Conservation (phyloP, 2,888 invertebrate species). For the Linhomoeus sp. region DNA sequence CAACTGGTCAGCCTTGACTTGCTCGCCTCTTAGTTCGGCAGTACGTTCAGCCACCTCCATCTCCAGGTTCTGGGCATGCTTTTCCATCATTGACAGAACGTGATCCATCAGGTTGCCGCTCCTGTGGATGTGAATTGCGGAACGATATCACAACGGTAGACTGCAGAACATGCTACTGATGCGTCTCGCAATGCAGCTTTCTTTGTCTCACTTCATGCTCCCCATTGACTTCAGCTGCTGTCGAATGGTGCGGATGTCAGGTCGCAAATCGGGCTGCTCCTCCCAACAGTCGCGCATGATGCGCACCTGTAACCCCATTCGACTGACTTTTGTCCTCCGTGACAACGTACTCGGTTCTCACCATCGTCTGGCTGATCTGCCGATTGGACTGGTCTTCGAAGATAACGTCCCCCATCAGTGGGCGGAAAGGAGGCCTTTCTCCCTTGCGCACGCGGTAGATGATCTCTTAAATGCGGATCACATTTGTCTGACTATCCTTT, state of each 20-base stretch:
- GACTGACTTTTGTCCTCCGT: too few species aligned
- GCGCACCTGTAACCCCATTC: neutral
- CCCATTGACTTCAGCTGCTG: neutral
- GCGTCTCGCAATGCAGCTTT: too few species aligned
- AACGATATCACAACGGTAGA: too few species aligned
- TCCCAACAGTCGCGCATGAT: conserved; percentile 3
- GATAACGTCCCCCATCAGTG: neutral
- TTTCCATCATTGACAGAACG: conserved; percentile 6
- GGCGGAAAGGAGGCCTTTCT: conserved; percentile 6
- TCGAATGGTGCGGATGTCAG: neutral
- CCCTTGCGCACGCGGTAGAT: neutral
- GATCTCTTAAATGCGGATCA: neutral
- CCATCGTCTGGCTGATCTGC: too few species aligned
- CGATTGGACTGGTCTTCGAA: neutral
- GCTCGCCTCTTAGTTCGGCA: conserved; percentile 1
- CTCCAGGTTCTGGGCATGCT: conserved; percentile 2
- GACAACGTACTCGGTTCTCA: too few species aligned
- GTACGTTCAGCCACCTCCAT: neutral
- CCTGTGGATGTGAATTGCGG: too few species aligned
- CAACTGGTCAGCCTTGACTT: conserved; percentile 2
- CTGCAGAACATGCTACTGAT: too few species aligned
- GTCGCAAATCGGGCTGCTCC: conserved; percentile 1
- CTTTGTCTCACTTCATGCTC: neutral
- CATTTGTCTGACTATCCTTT: too few species aligned
- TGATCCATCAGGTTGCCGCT: conserved; percentile 4